These are phyloP conservation scores for Callinectes sapidus DNA, from an alignment of 2,888 invertebrate genomes.

Conservation along the genomic window DNA sequence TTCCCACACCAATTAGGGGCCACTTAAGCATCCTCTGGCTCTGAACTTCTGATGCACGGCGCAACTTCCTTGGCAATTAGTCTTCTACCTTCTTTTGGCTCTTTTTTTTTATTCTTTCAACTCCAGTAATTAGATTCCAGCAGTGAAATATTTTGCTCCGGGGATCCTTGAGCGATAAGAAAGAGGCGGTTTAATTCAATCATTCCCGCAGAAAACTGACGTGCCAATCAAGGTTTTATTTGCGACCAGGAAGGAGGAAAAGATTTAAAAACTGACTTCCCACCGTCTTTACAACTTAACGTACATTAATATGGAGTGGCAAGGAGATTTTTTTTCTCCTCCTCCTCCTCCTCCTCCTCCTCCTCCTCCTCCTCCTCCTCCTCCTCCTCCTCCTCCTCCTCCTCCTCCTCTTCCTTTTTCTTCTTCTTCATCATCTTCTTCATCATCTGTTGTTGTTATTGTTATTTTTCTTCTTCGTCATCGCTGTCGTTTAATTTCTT, in stretches of 20 bases:
- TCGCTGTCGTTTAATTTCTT: too few species aligned
- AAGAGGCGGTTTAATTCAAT: slow-evolving; percentile 4
- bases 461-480: too few species aligned
- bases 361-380: too few species aligned
- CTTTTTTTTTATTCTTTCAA: background rate
- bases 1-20: background rate
- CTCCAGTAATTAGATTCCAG: slow-evolving; percentile 24
- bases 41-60: slow-evolving; percentile 19
- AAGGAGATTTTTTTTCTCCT: background rate
- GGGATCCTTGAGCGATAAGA: background rate
- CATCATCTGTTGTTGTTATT: too few species aligned
- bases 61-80: slow-evolving; percentile 22
- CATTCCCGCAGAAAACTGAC: slow-evolving; percentile 17
- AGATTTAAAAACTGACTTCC: background rate
- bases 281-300: background rate
- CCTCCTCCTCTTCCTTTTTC: too few species aligned
- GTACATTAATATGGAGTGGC: background rate
- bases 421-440: too few species aligned
- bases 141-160: slow-evolving; percentile 13
- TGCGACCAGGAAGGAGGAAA: background rate
- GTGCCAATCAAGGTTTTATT: background rate
- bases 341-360: too few species aligned
- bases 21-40: background rate
- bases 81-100: background rate
- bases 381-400: too few species aligned